These are phyloP conservation scores for Parazoanthus darwini DNA, from an alignment of 92 coral and sea anemone species.

Conservation along the genomic window DNA sequence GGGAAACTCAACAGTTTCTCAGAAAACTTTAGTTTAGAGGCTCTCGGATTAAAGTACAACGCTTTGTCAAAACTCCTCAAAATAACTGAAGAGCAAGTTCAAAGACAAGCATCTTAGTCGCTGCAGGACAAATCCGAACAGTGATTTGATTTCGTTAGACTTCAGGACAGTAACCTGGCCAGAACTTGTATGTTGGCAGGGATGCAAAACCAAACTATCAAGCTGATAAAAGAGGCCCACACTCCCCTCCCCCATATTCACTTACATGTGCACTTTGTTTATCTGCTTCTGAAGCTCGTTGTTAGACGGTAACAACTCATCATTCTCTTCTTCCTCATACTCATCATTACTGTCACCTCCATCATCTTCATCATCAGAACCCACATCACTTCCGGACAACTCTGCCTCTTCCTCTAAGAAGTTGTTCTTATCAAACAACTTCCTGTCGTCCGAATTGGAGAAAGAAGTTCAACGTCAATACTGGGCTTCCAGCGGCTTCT, in stretches of 20 bases:
- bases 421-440: constrained; percentile 81
- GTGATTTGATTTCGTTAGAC: background rate
- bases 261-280: constrained; percentile 97
- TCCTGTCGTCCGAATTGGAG: constrained; percentile 12
- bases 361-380: constrained; percentile 94
- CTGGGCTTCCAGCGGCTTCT: too few species aligned
- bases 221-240: too few species aligned
- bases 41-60: too few species aligned
- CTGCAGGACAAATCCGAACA: too few species aligned
- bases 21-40: too few species aligned
- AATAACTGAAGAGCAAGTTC: too few species aligned
- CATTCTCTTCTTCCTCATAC: constrained; percentile 86
- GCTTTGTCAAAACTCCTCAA: too few species aligned
- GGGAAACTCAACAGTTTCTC: too few species aligned
- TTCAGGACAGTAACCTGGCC: background rate
- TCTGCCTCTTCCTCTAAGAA: constrained; percentile 97
- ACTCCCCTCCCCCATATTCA: background rate
- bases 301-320: constrained; percentile 89
- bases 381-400: constrained; percentile 94
- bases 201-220: too few species aligned
- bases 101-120: too few species aligned
- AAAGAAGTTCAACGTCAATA: background rate
- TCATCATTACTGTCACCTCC: constrained; percentile 80
- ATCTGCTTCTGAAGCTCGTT: constrained; percentile 94
- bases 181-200: too few species aligned